phyloP scores from a whole-genome alignment of 2,797 vertebrate genomes.

The Lutjanus argentimaculatus region DNA sequence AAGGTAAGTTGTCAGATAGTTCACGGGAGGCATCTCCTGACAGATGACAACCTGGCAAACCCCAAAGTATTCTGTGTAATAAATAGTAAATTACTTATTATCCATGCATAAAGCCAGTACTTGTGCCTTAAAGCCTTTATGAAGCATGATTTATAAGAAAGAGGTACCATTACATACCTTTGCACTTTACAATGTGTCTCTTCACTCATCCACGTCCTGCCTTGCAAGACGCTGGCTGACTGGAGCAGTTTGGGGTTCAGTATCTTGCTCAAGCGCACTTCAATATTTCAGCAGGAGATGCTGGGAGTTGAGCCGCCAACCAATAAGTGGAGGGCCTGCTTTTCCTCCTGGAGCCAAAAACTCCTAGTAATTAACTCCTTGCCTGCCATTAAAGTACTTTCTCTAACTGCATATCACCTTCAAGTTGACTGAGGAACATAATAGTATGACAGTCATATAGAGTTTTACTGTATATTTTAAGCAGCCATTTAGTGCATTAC shows the following conservation, averaged over 20 bases:
- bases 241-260: background rate
- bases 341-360: background rate
- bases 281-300: background rate
- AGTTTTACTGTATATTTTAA: background rate
- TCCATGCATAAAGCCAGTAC: background rate
- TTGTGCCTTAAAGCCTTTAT: background rate
- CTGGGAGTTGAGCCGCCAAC: background rate
- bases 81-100: background rate
- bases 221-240: background rate
- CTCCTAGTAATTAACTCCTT: constrained; percentile 1
- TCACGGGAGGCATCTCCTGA: background rate
- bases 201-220: background rate
- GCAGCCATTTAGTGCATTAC: background rate
- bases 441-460: background rate
- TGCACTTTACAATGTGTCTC: background rate
- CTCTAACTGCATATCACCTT: constrained; percentile 20
- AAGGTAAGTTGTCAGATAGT: background rate
- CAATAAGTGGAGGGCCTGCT: background rate
- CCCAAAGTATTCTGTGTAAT: background rate
- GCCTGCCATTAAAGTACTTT: background rate
- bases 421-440: background rate
- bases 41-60: background rate
- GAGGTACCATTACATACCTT: background rate
- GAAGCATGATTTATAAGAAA: background rate
- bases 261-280: background rate